Base-by-base conservation (phyloP, 1,140 invertebrate species). In the Meteorus sp. region DNA sequence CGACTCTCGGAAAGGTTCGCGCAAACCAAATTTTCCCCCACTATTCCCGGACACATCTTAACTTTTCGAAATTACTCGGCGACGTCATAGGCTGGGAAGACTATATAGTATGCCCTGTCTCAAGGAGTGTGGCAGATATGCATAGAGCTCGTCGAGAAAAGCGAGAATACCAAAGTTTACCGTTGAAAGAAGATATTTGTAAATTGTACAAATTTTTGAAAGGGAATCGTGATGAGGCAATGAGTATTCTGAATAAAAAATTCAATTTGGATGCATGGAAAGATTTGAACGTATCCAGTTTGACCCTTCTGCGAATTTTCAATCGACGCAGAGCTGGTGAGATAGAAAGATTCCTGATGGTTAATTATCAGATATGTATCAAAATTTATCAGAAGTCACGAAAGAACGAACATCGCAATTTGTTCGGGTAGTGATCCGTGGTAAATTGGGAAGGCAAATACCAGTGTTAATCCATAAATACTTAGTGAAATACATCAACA, bases 101-200 rank as follows among this genome's bases (percentile, higher is more conserved):
- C n/a, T n/a, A n/a, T n/a, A n/a, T n/a, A n/a, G n/a, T n/a, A n/a
- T n/a, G n/a, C n/a, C n/a, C n/a, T n/a, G n/a, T n/a, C n/a, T n/a
- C n/a, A n/a, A n/a, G n/a, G n/a, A n/a, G n/a, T n/a, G n/a, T n/a
- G n/a, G 54, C 57, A 47, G 50, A 45, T 31, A 35, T 53, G n/a
- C 11, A 8, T 8, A 25, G 52, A 47, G 15, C 22, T 9, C 31
- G 15, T 15, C 4, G 54, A 11, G 1, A 35, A n/a, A 57, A 56
- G 11, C 33, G 44, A 13, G 31, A 44, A 11, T 29, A 27, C 4
- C 44, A n/a, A n/a, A n/a, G n/a, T n/a, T n/a, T 53, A 2, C 60
- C 60, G 1, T 2, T 19, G 1, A 33, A 13, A 11, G 55, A 53
- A 2, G 60, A 62, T 13, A 57, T 57, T 23, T 45, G 33, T 48